Percentiles rank a stretch among this genome's conserved stretches.
These are phyloP conservation scores for Cygnus buccinator DNA, from an alignment of 2,113 vertebrate genomes.

Conservation along the genomic window DNA sequence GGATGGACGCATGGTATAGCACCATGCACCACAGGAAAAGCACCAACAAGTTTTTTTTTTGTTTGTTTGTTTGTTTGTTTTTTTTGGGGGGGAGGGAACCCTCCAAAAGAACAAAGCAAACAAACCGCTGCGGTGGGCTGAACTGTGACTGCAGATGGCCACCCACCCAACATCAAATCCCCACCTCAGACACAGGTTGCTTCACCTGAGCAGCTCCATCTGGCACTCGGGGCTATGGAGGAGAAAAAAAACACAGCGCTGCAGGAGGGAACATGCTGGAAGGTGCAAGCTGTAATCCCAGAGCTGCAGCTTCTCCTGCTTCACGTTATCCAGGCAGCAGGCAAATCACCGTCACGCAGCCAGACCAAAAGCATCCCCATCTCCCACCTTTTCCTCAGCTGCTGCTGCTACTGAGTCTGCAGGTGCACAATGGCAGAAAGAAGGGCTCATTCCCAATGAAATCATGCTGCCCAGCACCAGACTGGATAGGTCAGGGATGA, in stretches of 20 bases:
- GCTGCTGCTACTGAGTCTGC: background rate
- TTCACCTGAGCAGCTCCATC: no score
- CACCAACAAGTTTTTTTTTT: no score
- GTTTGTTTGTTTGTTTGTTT: no score
- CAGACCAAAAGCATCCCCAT: background rate
- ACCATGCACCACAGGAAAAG: no score
- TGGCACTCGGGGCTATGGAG: no score
- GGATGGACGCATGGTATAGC: background rate
- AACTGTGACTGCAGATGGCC: no score
- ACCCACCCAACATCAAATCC: no score
- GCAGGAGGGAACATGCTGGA: background rate
- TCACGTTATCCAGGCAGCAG: background rate
- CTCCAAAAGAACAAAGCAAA: no score
- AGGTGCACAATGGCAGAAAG: rapidly evolving
- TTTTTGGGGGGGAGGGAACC: no score
- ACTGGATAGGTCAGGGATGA: rapidly evolving
- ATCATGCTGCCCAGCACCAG: background rate
- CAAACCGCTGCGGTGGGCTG: no score
- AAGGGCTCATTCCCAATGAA: background rate
- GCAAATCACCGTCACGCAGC: background rate
- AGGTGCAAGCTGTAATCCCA: background rate
- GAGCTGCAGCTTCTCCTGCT: background rate
- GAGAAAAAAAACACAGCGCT: background rate
- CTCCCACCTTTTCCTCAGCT: background rate
- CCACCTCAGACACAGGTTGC: no score